Percentiles rank a stretch among this genome's conserved stretches.
These are phyloP conservation scores for Scatophagus argus DNA, from an alignment of 2,113 vertebrate species.

Conservation along the genomic window DNA sequence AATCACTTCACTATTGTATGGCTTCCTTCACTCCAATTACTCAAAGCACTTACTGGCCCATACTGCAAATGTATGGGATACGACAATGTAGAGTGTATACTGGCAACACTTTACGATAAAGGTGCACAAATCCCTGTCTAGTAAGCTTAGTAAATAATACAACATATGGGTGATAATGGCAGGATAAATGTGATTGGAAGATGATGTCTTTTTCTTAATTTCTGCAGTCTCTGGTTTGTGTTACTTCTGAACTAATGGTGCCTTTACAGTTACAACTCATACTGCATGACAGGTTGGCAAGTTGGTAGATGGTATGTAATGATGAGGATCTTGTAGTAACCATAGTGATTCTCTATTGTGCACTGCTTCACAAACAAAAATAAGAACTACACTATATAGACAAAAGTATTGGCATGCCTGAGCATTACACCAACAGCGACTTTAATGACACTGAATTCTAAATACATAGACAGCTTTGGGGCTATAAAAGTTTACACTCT, in stretches of 20 bases:
- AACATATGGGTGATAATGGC: background rate
- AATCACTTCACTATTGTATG: slow-evolving; percentile 61
- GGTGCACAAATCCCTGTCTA: background rate
- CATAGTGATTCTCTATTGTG: background rate
- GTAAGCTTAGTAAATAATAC: slow-evolving; percentile 3
- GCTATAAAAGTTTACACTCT: too few species aligned
- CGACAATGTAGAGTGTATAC: slow-evolving; percentile 12
- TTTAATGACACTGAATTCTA: too few species aligned
- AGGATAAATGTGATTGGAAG: background rate
- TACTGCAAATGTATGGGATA: slow-evolving; percentile 34
- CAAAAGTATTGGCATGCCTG: too few species aligned
- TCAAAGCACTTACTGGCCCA: slow-evolving; percentile 49
- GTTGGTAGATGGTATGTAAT: background rate
- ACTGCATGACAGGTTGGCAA: slow-evolving; percentile 3
- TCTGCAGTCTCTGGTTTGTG: background rate
- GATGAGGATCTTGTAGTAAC: background rate
- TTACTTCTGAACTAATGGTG: background rate
- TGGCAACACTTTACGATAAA: slow-evolving; percentile 8
- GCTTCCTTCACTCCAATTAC: slow-evolving; percentile 58
- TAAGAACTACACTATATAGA: background rate
- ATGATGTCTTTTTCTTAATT: background rate
- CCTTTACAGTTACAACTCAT: background rate
- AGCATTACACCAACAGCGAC: too few species aligned
- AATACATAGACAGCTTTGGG: too few species aligned
- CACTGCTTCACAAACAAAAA: background rate